Percentiles rank a stretch among this genome's conserved stretches.
phyloP scores from a whole-genome alignment of 1,140 invertebrate genomes.

The Calosoma granatense region DNA sequence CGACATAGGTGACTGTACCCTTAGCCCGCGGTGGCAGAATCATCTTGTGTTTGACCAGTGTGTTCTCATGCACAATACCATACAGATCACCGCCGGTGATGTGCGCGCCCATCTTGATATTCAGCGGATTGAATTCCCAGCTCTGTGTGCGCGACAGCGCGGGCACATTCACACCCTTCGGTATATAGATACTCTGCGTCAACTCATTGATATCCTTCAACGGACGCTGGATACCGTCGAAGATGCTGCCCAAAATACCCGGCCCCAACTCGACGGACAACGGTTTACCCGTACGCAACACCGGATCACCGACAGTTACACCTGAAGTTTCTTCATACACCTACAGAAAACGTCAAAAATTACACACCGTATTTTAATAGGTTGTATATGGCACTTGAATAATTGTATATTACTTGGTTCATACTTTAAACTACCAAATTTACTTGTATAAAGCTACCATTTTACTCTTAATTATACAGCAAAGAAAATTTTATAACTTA shows the following conservation, averaged over 20 bases:
- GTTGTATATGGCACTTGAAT: too few relatives aligned
- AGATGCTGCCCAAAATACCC: slow-evolving; percentile 98
- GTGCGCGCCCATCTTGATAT: slow-evolving; percentile 87
- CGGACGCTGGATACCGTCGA: slow-evolving; percentile 99
- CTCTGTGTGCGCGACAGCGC: slow-evolving; percentile 67
- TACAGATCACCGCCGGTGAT: slow-evolving; percentile 97
- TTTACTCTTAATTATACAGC: too few relatives aligned
- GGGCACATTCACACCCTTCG: slow-evolving; percentile 94
- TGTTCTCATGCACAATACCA: slow-evolving; percentile 93
- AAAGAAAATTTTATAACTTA: too few relatives aligned
- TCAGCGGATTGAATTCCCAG: slow-evolving; percentile 91
- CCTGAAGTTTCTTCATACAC: slow-evolving; percentile 99
- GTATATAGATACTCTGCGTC: slow-evolving; percentile 96
- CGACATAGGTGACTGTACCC: slow-evolving; percentile 93
- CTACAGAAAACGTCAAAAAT: slow-evolving; percentile 38
- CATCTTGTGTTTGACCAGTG: slow-evolving; percentile 94
- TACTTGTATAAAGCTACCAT: too few relatives aligned
- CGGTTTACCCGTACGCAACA: slow-evolving; percentile 95
- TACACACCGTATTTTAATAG: too few relatives aligned
- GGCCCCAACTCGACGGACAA: slow-evolving; percentile 98
- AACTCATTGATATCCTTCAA: slow-evolving; percentile 92
- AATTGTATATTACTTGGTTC: too few relatives aligned
- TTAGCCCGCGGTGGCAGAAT: slow-evolving; percentile 87
- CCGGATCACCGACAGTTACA: slow-evolving; percentile 98
- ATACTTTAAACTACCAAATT: too few relatives aligned